Percentiles rank a stretch among this genome's conserved stretches.
Conservation (phyloP, 2,113 vertebrate genomes). For the Mustela lutreola region DNA sequence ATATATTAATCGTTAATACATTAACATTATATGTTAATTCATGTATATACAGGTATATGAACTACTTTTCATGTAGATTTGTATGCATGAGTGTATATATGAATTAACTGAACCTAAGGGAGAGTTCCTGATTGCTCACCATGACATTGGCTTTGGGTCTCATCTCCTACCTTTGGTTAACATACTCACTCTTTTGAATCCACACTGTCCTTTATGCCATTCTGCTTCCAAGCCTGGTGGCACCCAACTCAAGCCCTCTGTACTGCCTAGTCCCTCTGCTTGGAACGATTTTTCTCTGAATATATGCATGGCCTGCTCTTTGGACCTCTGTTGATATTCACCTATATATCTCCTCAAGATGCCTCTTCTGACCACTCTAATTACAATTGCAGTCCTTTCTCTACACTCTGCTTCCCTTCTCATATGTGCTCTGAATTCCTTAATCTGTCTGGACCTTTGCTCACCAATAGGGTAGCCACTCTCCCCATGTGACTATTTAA, state of each 20-base stretch:
- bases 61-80: neutral
- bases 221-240: neutral
- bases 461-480: neutral
- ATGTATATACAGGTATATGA: neutral
- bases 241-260: neutral
- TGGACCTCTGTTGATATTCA: neutral
- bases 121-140: neutral
- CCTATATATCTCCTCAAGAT: neutral
- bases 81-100: neutral
- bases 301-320: neutral
- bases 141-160: neutral
- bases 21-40: neutral
- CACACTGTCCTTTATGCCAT: neutral
- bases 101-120: neutral
- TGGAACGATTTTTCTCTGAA: neutral
- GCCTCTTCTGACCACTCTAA: neutral
- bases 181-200: fast-evolving
- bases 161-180: neutral
- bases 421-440: neutral
- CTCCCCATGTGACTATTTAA: neutral
- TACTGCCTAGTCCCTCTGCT: neutral
- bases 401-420: neutral
- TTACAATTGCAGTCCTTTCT: neutral
- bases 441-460: neutral
- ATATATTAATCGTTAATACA: neutral